Conservation (phyloP, 2,113 vertebrate genomes). For the Caranx melampygus region DNA sequence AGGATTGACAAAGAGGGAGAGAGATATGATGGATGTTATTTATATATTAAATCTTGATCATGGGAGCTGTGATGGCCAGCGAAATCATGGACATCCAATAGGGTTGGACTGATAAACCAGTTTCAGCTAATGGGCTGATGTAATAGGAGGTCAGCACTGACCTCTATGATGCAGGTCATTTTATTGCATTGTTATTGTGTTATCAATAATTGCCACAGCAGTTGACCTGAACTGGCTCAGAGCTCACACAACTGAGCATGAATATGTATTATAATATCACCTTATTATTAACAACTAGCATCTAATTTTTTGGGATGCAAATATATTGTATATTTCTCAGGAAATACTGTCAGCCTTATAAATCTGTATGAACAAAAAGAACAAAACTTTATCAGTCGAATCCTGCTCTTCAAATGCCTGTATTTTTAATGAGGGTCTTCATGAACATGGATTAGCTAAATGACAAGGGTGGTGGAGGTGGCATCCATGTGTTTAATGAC, state of each 20-base stretch:
- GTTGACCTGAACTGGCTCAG: not conserved
- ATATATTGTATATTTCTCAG: not conserved
- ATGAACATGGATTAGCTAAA: conserved; percentile 53
- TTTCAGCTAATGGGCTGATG: not conserved
- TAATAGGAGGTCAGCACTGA: not conserved
- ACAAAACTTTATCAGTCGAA: conserved; percentile 42
- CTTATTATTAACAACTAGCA: not conserved
- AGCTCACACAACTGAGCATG: not conserved
- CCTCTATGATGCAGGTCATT: conserved; percentile 3
- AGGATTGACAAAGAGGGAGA: conserved; percentile 19
- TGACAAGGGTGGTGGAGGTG: conserved; percentile 50
- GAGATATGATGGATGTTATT: conserved; percentile 46
- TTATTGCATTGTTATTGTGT: not conserved
- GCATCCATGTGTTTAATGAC: conserved; percentile 59
- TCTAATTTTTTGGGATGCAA: not conserved
- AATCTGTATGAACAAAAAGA: not conserved
- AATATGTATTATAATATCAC: not conserved
- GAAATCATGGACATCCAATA: conserved; percentile 26
- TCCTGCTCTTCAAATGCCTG: conserved; percentile 28
- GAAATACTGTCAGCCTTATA: not conserved
- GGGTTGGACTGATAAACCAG: conserved; percentile 41
- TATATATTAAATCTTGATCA: not conserved
- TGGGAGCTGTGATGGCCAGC: conserved; percentile 32
- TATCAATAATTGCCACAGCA: not conserved
- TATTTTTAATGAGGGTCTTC: conserved; percentile 26